These are phyloP conservation scores for Myotis brandtii DNA, from an alignment of 2,113 vertebrate genomes.

Conservation along the genomic window DNA sequence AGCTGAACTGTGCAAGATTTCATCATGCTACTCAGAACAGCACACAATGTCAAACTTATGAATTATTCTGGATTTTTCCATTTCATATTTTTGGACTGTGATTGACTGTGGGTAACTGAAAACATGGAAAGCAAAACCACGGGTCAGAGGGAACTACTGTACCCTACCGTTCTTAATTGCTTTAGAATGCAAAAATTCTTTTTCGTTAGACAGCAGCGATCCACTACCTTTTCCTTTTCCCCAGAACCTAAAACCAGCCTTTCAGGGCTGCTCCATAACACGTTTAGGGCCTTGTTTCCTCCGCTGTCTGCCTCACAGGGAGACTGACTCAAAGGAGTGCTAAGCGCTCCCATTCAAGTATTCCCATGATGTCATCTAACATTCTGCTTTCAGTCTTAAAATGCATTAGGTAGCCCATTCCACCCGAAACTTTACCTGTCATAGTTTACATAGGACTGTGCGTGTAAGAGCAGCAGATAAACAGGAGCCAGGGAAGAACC, in stretches of 20 bases:
- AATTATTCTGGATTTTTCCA: neutral
- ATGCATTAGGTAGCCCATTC: neutral
- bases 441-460: neutral
- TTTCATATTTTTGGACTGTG: neutral
- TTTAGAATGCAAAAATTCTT: neutral
- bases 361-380: neutral
- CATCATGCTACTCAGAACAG: neutral
- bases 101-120: neutral
- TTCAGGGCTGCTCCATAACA: accelerated
- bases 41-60: neutral
- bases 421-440: neutral
- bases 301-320: neutral
- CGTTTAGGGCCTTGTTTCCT: neutral
- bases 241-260: neutral
- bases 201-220: neutral
- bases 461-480: accelerated
- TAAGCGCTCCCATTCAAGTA: accelerated
- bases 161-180: neutral
- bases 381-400: neutral
- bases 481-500: too few species aligned
- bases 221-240: neutral
- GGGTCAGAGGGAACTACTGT: neutral
- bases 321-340: too few species aligned
- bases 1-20: neutral
- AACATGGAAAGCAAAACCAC: neutral